Base-by-base conservation (phyloP, 2,797 vertebrate genomes). In the Nasua narica region DNA sequence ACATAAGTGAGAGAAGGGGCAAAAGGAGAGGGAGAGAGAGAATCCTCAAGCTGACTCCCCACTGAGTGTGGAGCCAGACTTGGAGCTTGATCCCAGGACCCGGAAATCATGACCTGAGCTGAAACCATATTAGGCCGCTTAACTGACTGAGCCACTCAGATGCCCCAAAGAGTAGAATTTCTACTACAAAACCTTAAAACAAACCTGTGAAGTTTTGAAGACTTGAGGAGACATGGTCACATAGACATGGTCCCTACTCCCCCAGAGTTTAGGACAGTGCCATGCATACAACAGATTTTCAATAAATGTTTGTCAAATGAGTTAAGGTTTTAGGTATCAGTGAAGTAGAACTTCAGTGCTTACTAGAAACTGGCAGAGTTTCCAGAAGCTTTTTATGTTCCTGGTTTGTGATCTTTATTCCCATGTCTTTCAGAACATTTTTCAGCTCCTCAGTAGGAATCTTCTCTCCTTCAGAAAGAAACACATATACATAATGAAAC, bases 361-460 rank as follows among this genome's bases (percentile, higher is more conserved):
- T 87, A 98, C 98, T 84, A 93, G 95, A 97, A 29, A 93, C 0
- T 2, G 88, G 86, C 14, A 97, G 87, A n/a, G 5, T 87, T 97
- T 96, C 97, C 56, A 97, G 50, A 29, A 97, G 46, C 67, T 94
- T 97, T 88, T 94, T 95, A 14, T 96, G 27, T 67, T 97, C 95
- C n/a, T 95, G 96, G 52, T 92, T 65, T 94, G 97, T 95, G 19
- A 97, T 83, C 54, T 93, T 58, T 95, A 98, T 76, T 40, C 97
- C 97, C 67, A 83, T 70, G 29, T 52, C 82, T 76, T 84, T 37
- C 52, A 98, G 48, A 85, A 92, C 15, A 37, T 69, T 54, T 88
- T 95, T 94, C 58, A 98, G 3, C 14, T 98, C 91, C 13, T 52
- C 29, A 89, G 27, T 25, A 85, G 74, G 79, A 84, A 97, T 81